Conservation (phyloP, 2,113 vertebrate genomes). For the Tenebrosternarchus preto region DNA sequence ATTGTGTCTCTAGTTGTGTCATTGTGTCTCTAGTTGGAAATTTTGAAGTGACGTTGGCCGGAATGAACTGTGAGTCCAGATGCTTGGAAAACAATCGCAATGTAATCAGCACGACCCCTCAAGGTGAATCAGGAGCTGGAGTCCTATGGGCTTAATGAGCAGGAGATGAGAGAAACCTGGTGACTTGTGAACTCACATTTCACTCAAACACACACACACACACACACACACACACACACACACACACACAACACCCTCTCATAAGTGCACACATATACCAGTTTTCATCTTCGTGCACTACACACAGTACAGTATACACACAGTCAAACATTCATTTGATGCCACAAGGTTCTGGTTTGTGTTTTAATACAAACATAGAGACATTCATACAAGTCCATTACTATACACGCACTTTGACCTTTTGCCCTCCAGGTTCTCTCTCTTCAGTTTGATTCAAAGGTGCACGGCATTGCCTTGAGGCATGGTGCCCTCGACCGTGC, state of each 20-base stretch:
- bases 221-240: conserved; percentile 15
- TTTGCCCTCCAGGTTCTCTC: not conserved
- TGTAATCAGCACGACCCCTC: conserved; percentile 40
- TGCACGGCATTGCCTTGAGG: not conserved
- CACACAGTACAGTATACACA: conserved; percentile 2
- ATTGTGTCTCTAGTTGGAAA: conserved; percentile 23
- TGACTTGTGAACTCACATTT: conserved; percentile 22
- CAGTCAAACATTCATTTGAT: not conserved
- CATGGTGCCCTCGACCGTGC: conserved; percentile 8
- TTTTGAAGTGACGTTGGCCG: conserved; percentile 36
- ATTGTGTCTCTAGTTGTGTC: not conserved
- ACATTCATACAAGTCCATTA: not conserved
- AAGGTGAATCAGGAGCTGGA: conserved; percentile 34
- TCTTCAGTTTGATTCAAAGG: not conserved
- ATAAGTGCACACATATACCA: not conserved
- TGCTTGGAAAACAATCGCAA: conserved; percentile 45
- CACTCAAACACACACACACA: conserved; percentile 7
- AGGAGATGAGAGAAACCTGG: conserved; percentile 57
- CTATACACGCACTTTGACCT: not conserved
- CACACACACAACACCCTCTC: not conserved
- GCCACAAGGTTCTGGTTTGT: too few species aligned
- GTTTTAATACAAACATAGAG: not conserved
- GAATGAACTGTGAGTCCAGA: conserved; percentile 41
- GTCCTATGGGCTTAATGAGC: conserved; percentile 47
- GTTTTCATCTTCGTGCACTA: not conserved